Base-by-base conservation (phyloP, 1,140 invertebrate species). In the Dufourea novaeangliae region DNA sequence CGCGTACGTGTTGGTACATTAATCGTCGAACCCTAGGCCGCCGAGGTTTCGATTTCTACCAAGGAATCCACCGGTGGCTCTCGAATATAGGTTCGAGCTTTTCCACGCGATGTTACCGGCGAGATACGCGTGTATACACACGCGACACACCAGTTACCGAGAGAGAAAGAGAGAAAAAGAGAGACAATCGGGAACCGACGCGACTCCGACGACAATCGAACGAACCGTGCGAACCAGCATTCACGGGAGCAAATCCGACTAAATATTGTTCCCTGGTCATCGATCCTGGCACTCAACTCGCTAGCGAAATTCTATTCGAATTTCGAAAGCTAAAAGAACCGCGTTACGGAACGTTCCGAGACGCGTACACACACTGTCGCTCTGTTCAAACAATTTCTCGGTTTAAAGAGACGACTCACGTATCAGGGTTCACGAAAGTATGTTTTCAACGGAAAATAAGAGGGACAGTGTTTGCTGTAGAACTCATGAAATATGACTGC, bases 1-100 rank as follows among this genome's bases (percentile, higher is more conserved):
- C n/a, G 61, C 29, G 8, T 74, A 74, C 57, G 44, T 59, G 37
- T 61, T 67, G 67, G 34, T 82, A 79, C 52, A 79, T 83, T 83
- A 82, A 83, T 83, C 69, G 56, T 41, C 37, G 20, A 78, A 70
- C 34, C 66, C 68, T 57, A 17, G 34, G 44, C 17, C 17, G 44
- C 14, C 12, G 37, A 25, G 68, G 78, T 74, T 83, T 83, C 80
- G 69, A 79, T 83, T 83, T 83, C 76, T 75, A 79, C 52, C 64
- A 27, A 25, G 82, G 76, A 79, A 83, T 83, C 71, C 44, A 25
- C 52, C 59, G 14, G 46, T 4, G 37, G 46, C 46, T 29, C 79
- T 59, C 50, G 27, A 50, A 52, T 41, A 80, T 50, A 77, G 46
- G 54, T 66, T 56, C 56, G 56, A 29, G 20, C 64, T 63, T 82